Percentiles rank a stretch among this genome's conserved stretches.
Evolutionary conservation across 2,113 vertebrate genomes (phyloP).

Genomic region (Siniperca knerii): DNA sequence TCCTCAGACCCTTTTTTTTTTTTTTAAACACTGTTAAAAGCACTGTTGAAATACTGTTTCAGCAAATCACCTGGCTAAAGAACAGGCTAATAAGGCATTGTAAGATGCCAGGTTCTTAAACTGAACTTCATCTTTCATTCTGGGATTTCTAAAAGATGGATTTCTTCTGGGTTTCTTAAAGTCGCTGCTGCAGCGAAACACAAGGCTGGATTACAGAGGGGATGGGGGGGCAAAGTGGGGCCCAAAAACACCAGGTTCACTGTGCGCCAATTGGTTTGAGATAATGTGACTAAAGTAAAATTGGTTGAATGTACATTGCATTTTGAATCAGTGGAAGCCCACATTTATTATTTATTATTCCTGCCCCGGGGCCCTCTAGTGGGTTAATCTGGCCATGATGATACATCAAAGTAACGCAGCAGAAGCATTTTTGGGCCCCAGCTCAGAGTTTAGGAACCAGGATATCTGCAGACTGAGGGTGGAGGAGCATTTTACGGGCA

Average conservation of each 20-base stretch:
- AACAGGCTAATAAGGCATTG: constrained; percentile 2
- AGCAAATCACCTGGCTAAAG: background rate
- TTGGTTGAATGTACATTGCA: no score
- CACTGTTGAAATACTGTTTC: background rate
- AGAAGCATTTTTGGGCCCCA: background rate
- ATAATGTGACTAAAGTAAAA: no score
- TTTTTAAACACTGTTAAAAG: no score
- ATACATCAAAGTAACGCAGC: background rate
- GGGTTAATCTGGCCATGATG: no score
- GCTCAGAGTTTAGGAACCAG: background rate
- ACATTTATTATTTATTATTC: no score
- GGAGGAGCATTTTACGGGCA: constrained; percentile 25
- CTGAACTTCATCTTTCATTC: background rate
- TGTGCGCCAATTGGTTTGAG: no score
- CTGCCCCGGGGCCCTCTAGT: no score
- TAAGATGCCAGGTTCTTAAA: background rate
- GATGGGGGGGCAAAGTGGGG: no score
- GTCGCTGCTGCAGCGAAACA: background rate
- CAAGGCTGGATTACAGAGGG: no score
- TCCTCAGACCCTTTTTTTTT: background rate
- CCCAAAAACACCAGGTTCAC: no score
- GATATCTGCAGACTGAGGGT: background rate
- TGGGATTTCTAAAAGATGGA: background rate
- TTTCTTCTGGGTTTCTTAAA: no score
- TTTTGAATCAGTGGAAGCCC: no score